Percentiles rank a stretch among this genome's conserved stretches.
phyloP scores from a whole-genome alignment of 2,797 vertebrate genomes.

The Peromyscus melanophrys region DNA sequence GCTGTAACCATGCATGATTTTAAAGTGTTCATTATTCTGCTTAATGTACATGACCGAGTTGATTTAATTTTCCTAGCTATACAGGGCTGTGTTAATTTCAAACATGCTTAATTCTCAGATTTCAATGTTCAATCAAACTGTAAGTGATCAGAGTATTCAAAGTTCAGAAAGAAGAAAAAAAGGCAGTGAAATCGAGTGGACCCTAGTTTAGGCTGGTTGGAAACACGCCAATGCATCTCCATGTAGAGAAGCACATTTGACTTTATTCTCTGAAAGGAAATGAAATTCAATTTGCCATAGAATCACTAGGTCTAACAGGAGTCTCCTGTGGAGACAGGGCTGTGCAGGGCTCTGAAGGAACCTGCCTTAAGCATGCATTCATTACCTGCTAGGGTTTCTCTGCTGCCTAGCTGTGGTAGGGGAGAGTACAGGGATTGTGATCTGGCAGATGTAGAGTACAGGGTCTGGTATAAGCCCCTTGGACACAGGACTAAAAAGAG shows the following conservation, averaged over 20 bases:
- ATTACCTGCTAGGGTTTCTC: not conserved
- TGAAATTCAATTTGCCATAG: fast-evolving
- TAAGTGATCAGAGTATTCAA: not conserved
- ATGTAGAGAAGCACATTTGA: fast-evolving
- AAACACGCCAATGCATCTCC: fast-evolving
- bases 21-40: not conserved
- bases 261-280: not conserved
- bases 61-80: not conserved
- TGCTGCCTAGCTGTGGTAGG: not conserved
- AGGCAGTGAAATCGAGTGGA: fast-evolving
- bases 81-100: not conserved
- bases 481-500: fast-evolving
- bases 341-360: not conserved
- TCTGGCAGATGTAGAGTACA: fast-evolving
- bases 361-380: not conserved
- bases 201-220: fast-evolving
- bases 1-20: not conserved
- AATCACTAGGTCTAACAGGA: fast-evolving
- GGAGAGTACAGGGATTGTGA: fast-evolving
- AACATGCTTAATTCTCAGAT: not conserved
- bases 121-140: not conserved
- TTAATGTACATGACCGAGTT: not conserved
- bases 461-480: not conserved
- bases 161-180: not conserved
- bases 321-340: too few relatives aligned